Conservation (phyloP, 1,140 invertebrate species). For the Aethina tumida region DNA sequence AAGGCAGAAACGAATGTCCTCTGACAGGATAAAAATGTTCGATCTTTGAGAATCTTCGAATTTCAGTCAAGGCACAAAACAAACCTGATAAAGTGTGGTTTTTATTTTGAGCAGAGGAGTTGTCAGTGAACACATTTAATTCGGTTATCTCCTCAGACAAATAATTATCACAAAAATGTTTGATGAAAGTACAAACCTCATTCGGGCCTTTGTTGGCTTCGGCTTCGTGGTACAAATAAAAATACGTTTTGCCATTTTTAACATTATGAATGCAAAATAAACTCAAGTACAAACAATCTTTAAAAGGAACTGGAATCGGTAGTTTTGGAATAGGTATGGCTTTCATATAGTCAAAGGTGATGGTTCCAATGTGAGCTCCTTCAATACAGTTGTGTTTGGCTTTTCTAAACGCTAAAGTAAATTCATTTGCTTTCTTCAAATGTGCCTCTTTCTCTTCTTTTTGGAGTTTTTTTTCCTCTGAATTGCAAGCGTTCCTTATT, state of each 20-base stretch:
- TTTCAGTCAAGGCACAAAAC: slow-evolving; percentile 17
- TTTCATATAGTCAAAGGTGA: too few species aligned
- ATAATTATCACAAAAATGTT: slow-evolving; percentile 4
- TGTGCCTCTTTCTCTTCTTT: too few species aligned
- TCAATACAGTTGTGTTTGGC: too few species aligned
- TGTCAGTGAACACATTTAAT: slow-evolving; percentile 24
- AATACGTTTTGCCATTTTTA: slow-evolving; percentile 17
- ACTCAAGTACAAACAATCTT: too few species aligned
- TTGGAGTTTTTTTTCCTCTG: too few species aligned
- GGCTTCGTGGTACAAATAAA: slow-evolving; percentile 23
- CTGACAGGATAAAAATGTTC: slow-evolving; percentile 28
- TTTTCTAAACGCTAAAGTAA: too few species aligned
- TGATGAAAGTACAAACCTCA: slow-evolving; percentile 11
- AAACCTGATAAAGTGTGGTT: slow-evolving; percentile 24
- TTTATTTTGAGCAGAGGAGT: slow-evolving; percentile 25
- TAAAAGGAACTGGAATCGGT: too few species aligned
- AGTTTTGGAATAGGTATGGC: too few species aligned
- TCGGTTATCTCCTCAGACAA: slow-evolving; percentile 17
- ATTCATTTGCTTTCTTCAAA: too few species aligned
- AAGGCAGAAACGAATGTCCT: slow-evolving; percentile 29
- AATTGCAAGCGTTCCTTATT: too few species aligned
- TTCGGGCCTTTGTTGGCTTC: slow-evolving; percentile 9
- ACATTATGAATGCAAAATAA: slow-evolving; percentile 29
- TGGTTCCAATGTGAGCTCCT: too few species aligned
- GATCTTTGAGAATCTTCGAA: slow-evolving; percentile 21